phyloP scores from a whole-genome alignment of 2,113 vertebrate genomes.

The Clinocottus analis region DNA sequence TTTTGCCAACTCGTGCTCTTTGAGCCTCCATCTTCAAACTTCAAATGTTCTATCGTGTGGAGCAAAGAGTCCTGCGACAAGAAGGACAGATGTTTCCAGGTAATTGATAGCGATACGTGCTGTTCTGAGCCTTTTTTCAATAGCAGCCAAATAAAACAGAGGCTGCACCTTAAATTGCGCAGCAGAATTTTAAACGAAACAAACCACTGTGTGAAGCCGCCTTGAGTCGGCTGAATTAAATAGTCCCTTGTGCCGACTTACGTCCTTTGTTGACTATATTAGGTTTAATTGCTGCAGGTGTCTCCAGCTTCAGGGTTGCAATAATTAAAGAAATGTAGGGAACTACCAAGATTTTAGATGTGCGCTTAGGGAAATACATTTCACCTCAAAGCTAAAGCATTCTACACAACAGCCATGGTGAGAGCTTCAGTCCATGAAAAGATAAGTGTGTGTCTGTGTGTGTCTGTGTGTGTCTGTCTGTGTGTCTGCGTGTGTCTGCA shows the following conservation, averaged over 20 bases:
- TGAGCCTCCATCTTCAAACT: background rate
- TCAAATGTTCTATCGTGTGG: background rate
- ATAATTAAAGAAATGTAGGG: conserved; percentile 50
- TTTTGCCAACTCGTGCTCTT: background rate
- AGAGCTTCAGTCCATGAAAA: conserved; percentile 19
- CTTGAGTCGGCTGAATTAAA: conserved; percentile 9
- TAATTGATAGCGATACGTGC: background rate
- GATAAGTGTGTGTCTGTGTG: background rate
- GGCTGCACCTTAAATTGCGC: background rate
- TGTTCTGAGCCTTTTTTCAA: background rate
- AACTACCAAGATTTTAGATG: conserved; percentile 26
- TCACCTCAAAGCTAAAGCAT: conserved; percentile 22
- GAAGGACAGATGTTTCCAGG: background rate
- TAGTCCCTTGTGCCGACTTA: conserved; percentile 18
- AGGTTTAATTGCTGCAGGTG: conserved; percentile 30
- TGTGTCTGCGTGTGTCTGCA: conserved; percentile 3
- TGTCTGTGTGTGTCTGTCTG: background rate
- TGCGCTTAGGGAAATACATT: conserved; percentile 40
- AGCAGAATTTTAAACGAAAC: background rate
- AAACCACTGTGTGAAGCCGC: background rate
- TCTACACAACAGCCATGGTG: conserved; percentile 11
- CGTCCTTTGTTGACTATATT: conserved; percentile 20
- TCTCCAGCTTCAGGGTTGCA: no score
- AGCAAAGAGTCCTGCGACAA: background rate
- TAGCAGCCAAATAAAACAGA: background rate